Percentiles rank a stretch among this genome's conserved stretches.
Evolutionary conservation across 2,113 vertebrate genomes (phyloP).

Genomic region (Bos indicus): DNA sequence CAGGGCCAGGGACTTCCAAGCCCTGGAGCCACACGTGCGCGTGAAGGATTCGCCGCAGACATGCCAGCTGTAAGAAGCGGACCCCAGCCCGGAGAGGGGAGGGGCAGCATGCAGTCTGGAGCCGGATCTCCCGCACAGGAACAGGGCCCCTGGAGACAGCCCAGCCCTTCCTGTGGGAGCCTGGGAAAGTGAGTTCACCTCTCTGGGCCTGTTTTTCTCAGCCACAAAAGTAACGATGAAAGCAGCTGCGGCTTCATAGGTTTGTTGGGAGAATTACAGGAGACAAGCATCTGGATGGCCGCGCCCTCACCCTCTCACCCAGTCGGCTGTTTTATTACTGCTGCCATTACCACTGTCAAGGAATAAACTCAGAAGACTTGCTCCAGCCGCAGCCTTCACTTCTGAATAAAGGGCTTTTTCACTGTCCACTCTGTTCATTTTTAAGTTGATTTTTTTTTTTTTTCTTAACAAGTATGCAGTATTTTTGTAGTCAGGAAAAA

Average conservation of each 20-base stretch:
- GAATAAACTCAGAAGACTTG: neutral
- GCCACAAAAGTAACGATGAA: neutral
- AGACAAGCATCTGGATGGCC: neutral
- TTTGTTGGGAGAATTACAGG: fast-evolving
- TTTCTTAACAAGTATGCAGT: neutral
- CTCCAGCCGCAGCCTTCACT: neutral
- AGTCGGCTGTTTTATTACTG: fast-evolving
- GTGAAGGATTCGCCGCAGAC: fast-evolving
- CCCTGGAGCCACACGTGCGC: fast-evolving
- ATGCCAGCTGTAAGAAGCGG: fast-evolving
- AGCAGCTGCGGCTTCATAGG: neutral
- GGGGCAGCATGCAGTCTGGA: fast-evolving
- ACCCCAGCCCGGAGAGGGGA: neutral
- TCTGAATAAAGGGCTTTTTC: neutral
- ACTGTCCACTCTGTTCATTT: neutral
- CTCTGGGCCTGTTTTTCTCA: neutral
- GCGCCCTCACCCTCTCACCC: neutral
- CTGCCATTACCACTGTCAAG: fast-evolving
- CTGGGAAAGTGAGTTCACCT: neutral
- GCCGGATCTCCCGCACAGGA: neutral
- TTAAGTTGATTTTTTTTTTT: neutral
- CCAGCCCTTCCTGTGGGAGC: neutral
- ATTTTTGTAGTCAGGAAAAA: neutral
- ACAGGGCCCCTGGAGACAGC: neutral
- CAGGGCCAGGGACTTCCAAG: neutral